A percentile compares a stretch with the other conserved stretches of the same genome.
Conservation (phyloP, 2,888 invertebrate genomes). For the Acrobasis consociella region DNA sequence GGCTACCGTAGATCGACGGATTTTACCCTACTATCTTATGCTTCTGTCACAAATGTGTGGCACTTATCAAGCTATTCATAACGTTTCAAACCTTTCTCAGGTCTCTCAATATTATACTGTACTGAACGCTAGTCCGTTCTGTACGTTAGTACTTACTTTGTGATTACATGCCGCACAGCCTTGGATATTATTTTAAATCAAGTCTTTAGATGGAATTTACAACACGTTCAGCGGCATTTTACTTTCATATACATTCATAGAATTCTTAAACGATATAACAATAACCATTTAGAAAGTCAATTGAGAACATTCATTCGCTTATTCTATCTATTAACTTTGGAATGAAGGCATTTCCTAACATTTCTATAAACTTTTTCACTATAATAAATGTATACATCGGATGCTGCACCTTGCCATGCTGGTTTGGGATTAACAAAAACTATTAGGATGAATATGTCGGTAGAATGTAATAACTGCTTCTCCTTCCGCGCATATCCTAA, state of each 20-base stretch:
- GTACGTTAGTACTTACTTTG: not conserved
- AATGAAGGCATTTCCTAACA: slow-evolving; percentile 44
- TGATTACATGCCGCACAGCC: not conserved
- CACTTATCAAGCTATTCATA: too few relatives aligned
- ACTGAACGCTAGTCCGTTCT: too few relatives aligned
- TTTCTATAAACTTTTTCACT: slow-evolving; percentile 46
- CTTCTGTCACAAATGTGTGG: too few relatives aligned
- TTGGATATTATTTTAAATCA: slow-evolving; percentile 3
- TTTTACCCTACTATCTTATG: too few relatives aligned
- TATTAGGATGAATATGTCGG: too few relatives aligned
- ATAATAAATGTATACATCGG: too few relatives aligned
- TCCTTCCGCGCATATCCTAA: too few relatives aligned
- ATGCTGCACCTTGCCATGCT: slow-evolving; percentile 26
- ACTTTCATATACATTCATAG: slow-evolving; percentile 11
- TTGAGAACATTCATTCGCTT: slow-evolving; percentile 22
- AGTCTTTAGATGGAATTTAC: slow-evolving; percentile 2
- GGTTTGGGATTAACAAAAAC: slow-evolving; percentile 62
- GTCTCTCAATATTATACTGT: too few relatives aligned
- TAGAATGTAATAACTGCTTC: too few relatives aligned
- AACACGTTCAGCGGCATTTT: slow-evolving; percentile 2
- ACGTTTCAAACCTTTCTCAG: too few relatives aligned
- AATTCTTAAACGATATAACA: slow-evolving; percentile 7
- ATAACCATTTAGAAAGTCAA: slow-evolving; percentile 14
- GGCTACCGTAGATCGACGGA: too few relatives aligned
- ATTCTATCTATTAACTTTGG: slow-evolving; percentile 24